phyloP scores from a whole-genome alignment of 2,888 invertebrate genomes.

The Ophion costatus region DNA sequence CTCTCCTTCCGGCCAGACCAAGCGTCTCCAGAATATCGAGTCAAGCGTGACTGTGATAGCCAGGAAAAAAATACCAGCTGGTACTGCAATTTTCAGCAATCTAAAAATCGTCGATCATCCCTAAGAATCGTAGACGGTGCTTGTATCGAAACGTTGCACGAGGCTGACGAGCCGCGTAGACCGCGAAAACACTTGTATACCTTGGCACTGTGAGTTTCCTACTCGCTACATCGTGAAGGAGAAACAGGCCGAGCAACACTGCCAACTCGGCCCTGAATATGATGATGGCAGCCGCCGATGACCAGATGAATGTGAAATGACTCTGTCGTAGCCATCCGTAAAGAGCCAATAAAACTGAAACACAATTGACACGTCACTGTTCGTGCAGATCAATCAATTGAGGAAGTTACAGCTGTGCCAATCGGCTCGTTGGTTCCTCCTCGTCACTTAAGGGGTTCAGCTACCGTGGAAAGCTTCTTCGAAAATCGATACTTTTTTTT shows the following conservation, averaged over 20 bases:
- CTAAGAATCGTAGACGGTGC: conserved; percentile 36
- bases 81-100: conserved; percentile 89
- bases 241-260: conserved; percentile 93
- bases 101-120: conserved; percentile 82
- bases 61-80: conserved; percentile 89
- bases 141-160: conserved; percentile 1
- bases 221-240: conserved; percentile 91
- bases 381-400: not conserved
- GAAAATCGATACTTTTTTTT: too few relatives aligned
- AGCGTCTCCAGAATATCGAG: conserved; percentile 95
- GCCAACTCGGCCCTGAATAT: conserved; percentile 96
- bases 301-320: conserved; percentile 90
- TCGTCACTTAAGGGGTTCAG: too few relatives aligned
- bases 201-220: conserved; percentile 88
- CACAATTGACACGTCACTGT: conserved; percentile 30
- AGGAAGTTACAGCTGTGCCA: conserved; percentile 1
- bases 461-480: too few relatives aligned
- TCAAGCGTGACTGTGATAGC: conserved; percentile 92
- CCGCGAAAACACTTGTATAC: conserved; percentile 82
- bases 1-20: conserved; percentile 98
- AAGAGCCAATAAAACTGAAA: conserved; percentile 92
- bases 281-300: conserved; percentile 94
- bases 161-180: not conserved
- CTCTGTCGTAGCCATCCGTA: conserved; percentile 93
- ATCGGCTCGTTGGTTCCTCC: not conserved